A percentile compares a stretch with the other conserved stretches of the same genome.
Conservation (phyloP, 2,797 vertebrate species). For the Cossypha caffra region DNA sequence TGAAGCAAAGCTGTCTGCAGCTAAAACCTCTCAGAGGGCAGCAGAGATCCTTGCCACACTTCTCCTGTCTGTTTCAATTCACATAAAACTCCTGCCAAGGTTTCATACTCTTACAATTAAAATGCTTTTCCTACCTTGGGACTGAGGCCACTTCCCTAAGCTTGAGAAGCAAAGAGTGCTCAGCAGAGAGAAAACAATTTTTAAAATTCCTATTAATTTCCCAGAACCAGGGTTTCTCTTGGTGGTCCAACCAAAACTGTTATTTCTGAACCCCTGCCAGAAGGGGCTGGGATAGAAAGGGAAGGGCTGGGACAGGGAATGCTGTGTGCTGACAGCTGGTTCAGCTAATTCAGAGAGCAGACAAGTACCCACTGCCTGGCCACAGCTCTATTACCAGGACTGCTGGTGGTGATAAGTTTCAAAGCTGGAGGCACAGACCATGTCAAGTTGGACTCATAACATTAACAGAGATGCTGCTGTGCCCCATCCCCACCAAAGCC, state of each 20-base stretch:
- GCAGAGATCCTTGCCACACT: background rate
- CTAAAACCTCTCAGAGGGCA: slow-evolving; percentile 11
- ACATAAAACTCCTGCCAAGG: background rate
- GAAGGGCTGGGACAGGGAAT: background rate
- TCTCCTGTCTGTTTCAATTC: slow-evolving; percentile 12
- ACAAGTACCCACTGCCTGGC: background rate
- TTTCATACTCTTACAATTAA: background rate
- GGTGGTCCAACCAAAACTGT: background rate
- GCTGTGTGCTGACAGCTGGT: background rate
- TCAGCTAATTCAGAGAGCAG: background rate
- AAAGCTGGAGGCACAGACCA: background rate
- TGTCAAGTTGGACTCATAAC: background rate
- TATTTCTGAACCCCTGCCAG: background rate
- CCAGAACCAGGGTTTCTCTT: background rate
- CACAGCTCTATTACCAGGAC: background rate
- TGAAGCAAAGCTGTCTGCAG: slow-evolving; percentile 19
- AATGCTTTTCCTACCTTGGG: background rate
- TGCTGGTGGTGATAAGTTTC: background rate
- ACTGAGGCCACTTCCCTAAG: background rate
- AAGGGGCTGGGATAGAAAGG: background rate
- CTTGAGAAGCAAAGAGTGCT: background rate
- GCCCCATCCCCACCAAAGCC: background rate
- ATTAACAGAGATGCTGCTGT: background rate
- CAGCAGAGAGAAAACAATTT: background rate
- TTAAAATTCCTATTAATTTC: background rate